Base-by-base conservation (phyloP, 2,888 invertebrate species). In the Yponomeuta malinellus region DNA sequence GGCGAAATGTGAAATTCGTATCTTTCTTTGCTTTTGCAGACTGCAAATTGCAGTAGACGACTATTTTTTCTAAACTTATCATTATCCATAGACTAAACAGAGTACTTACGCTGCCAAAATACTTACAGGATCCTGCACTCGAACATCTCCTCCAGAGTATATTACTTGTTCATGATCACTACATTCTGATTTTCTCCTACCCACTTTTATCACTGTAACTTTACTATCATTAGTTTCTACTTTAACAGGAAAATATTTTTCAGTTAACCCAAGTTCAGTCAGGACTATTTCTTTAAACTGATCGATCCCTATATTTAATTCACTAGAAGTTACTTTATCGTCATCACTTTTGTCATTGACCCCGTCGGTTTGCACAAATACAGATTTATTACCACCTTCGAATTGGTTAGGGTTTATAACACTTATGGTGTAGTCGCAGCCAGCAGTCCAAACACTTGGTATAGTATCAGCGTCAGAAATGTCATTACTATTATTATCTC, bases 401-500 rank as follows among this genome's bases (percentile, higher is more conserved):
- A 31, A 68, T 12, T 10, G 12, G 2, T 68, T 68, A 31, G 48
- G 29, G 68, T 3, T 10, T 31, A 31, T 52, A 9, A 67, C 72
- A 69, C 70, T 71, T 63, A 68, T 75, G 72, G 72, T 73, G 48
- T 70, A 70, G 68, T 71, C 67, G 5, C 67, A 29, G 23, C 70
- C 63, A 2, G 68, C 71, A 65, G 74, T 75, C 81, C 81, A 80
- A 71, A 75, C 72, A 74, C 78, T 77, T 0, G 79, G 75, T 10
- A 82, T 73, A n/a, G 81, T 81, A 37, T 81, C 77, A 12, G 74
- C 72, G 63, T 80, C 75, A 6, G 80, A 78, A 63, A 73, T 71
- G 73, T 74, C 72, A 68, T 72, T 73, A 37, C 75, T 72, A 59
- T 69, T 71, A 72, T 72, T 74, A 29, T 10, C 9, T 63, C n/a